phyloP scores from a whole-genome alignment of 2,888 invertebrate species.

The Campaea margaritaria region DNA sequence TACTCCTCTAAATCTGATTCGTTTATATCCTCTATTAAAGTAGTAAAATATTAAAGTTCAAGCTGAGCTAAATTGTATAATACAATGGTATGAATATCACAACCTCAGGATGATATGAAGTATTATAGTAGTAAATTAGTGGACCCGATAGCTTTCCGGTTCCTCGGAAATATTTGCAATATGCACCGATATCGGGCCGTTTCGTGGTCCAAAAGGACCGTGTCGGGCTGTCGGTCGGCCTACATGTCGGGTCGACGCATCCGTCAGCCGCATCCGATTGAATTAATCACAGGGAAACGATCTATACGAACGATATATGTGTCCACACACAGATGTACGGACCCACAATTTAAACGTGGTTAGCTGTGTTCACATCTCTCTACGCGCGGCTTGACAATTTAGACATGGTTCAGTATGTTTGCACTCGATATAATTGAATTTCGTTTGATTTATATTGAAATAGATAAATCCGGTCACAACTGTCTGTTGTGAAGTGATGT shows the following conservation, averaged over 20 bases:
- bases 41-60: too few species aligned
- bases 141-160: background rate
- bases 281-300: constrained; percentile 74
- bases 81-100: too few species aligned
- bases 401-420: too few species aligned
- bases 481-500: too few species aligned
- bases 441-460: too few species aligned
- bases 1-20: too few species aligned
- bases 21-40: too few species aligned
- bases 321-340: background rate
- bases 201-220: constrained; percentile 62
- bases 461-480: too few species aligned
- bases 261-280: constrained; percentile 73
- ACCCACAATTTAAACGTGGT: background rate
- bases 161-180: constrained; percentile 13
- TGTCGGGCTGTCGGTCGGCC: constrained; percentile 26
- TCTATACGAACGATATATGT: constrained; percentile 42
- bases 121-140: background rate
- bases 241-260: constrained; percentile 58
- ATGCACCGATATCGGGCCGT: constrained; percentile 8
- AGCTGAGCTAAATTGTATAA: too few species aligned
- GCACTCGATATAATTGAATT: too few species aligned
- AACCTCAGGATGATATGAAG: background rate
- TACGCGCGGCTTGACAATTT: too few species aligned
- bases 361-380: background rate